Base-by-base conservation (phyloP, 2,888 invertebrate genomes). In the Notodonta dromedarius region DNA sequence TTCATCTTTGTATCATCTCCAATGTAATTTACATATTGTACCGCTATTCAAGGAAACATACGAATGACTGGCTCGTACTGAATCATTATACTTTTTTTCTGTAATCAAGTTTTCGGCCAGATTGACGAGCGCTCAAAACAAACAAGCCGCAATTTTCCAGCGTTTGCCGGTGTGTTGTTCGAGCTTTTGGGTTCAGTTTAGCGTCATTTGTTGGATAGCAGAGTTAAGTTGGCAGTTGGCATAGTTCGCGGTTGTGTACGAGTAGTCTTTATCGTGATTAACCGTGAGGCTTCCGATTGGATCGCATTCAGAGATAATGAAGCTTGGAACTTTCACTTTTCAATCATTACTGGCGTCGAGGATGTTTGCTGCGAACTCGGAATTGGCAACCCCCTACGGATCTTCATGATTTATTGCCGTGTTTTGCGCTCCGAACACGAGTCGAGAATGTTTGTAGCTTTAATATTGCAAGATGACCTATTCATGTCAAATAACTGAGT, bases 321-420 rank as follows among this genome's bases (percentile, higher is more conserved):
- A 79, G 79, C 80, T 73, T 76, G 79, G 71, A 76, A 84, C 89
- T 91, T 92, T 92, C 90, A 88, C 89, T 91, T 88, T 87, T 85
- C 79, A 83, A 86, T 88, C 87, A 90, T 91, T 91, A 85, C 77
- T 69, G 74, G 71, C 70, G 74, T 73, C 66, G 71, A 68, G 70
- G 75, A 73, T 73, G 72, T 67, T 75, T 81, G 78, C 67, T 66
- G 61, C 69, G 71, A 74, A 70, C 70, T 67, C 73, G 62, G 65
- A 70, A 75, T 74, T 64, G 74, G 71, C 76, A 78, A 77, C 76
- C 81, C 79, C 77, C 80, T 76, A 77, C 66, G 68, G 76, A 72
- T 74, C 66, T 73, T 70, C 63, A 65, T 71, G 69, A 70, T 71
- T 73, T 67, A 71, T 70, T 69, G 62, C 67, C 56, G 62, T 71